Conservation (phyloP, 2,888 invertebrate species). For the Papilio elwesi region DNA sequence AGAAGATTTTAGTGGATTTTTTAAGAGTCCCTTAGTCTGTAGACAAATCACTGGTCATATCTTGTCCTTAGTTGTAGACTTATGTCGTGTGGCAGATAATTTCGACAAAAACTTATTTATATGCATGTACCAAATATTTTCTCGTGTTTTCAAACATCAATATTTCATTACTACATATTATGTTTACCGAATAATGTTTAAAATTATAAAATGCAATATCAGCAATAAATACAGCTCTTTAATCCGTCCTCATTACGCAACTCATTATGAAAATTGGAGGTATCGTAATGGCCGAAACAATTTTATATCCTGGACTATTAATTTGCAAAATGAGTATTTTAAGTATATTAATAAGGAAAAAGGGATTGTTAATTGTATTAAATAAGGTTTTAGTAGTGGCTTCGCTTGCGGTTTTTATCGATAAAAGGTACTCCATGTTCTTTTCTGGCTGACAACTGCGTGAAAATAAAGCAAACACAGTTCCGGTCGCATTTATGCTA, state of each 20-base stretch:
- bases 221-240: conserved; percentile 25
- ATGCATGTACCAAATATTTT: not conserved
- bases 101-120: too few species aligned
- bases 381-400: not conserved
- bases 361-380: conserved; percentile 17
- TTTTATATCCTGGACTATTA: conserved; percentile 34
- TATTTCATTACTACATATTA: conserved; percentile 56
- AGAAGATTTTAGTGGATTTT: too few species aligned
- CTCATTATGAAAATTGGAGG: conserved; percentile 61
- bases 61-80: too few species aligned
- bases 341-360: conserved; percentile 56
- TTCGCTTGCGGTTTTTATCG: not conserved
- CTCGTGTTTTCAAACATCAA: conserved; percentile 50
- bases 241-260: conserved; percentile 52
- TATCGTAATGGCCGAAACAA: conserved; percentile 49
- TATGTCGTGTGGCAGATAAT: too few species aligned
- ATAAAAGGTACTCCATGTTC: too few species aligned
- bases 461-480: too few species aligned
- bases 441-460: too few species aligned
- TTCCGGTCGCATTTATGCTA: too few species aligned
- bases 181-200: conserved; percentile 39
- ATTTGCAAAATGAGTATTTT: conserved; percentile 53
- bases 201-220: conserved; percentile 25
- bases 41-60: too few species aligned
- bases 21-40: too few species aligned